A percentile compares a stretch with the other conserved stretches of the same genome.
phyloP scores from a whole-genome alignment of 2,797 vertebrate genomes.

The Pipistrellus pipistrellus region DNA sequence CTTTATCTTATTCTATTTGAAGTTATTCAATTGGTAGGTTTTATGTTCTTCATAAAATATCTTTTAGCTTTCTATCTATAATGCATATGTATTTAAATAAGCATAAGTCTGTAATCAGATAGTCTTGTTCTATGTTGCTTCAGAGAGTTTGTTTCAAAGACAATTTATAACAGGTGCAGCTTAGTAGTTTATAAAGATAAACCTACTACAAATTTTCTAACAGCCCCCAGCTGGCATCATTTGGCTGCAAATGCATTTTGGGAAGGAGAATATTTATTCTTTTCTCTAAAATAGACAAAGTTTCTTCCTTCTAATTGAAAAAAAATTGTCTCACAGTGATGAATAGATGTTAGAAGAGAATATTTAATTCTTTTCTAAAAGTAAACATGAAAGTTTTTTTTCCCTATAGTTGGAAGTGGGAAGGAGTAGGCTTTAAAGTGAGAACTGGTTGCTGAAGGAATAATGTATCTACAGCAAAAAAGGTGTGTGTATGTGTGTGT shows the following conservation, averaged over 20 bases:
- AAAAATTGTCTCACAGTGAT: slow-evolving; percentile 29
- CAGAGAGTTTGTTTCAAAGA: slow-evolving; percentile 33
- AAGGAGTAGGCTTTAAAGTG: background rate
- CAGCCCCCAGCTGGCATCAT: slow-evolving; percentile 24
- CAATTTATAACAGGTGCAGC: slow-evolving; percentile 49
- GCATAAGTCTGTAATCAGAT: slow-evolving; percentile 34
- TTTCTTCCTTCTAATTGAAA: slow-evolving; percentile 51
- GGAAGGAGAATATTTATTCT: slow-evolving; percentile 68
- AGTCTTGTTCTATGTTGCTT: slow-evolving; percentile 10
- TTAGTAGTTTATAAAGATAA: slow-evolving; percentile 61
- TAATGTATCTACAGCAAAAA: background rate
- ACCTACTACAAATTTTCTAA: slow-evolving; percentile 56
- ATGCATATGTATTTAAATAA: slow-evolving; percentile 10
- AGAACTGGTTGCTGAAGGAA: slow-evolving; percentile 17
- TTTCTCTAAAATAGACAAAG: slow-evolving; percentile 58
- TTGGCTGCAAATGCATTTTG: slow-evolving; percentile 64
- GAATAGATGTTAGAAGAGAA: slow-evolving; percentile 22
- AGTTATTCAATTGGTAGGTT: background rate
- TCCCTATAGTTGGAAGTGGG: background rate
- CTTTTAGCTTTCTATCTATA: background rate
- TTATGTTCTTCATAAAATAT: slow-evolving; percentile 23
- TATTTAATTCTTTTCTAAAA: slow-evolving; percentile 44
- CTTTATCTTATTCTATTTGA: background rate
- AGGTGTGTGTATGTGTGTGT: background rate
- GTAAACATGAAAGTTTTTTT: background rate